phyloP scores from a whole-genome alignment of 2,113 vertebrate genomes.

The Odocoileus hemionus region DNA sequence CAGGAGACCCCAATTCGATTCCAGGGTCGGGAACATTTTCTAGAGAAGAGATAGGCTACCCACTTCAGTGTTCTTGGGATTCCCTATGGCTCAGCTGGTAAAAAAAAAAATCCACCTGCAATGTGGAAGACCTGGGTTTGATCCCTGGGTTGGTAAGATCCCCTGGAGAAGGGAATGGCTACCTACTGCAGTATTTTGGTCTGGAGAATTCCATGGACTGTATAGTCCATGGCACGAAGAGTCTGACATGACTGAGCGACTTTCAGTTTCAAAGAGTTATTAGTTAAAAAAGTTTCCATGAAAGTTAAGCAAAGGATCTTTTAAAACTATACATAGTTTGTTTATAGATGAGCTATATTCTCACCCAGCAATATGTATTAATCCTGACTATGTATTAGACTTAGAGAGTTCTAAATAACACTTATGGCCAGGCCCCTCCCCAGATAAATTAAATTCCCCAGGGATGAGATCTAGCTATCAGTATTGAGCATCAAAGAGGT shows the following conservation, averaged over 20 bases:
- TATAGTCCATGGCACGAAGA: not conserved
- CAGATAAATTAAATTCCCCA: not conserved
- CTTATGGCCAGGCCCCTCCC: not conserved
- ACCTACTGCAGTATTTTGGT: not conserved
- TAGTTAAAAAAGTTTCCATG: not conserved
- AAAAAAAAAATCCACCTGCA: not conserved
- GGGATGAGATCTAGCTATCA: not conserved
- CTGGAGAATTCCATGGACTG: not conserved
- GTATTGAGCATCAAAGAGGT: not conserved
- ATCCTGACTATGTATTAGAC: not conserved
- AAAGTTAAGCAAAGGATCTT: not conserved
- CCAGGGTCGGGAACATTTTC: not conserved
- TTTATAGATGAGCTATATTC: not conserved
- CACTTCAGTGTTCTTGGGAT: not conserved
- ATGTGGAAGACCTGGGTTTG: not conserved
- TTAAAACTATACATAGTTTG: not conserved
- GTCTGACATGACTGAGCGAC: rapidly evolving
- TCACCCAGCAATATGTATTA: not conserved
- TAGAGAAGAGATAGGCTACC: not conserved
- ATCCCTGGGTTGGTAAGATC: not conserved
- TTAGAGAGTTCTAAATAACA: not conserved
- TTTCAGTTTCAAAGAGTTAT: not conserved
- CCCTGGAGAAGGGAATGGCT: not conserved
- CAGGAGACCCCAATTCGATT: not conserved
- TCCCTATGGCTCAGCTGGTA: not conserved